phyloP scores from a whole-genome alignment of 2,797 vertebrate species.

The Lates japonicus region DNA sequence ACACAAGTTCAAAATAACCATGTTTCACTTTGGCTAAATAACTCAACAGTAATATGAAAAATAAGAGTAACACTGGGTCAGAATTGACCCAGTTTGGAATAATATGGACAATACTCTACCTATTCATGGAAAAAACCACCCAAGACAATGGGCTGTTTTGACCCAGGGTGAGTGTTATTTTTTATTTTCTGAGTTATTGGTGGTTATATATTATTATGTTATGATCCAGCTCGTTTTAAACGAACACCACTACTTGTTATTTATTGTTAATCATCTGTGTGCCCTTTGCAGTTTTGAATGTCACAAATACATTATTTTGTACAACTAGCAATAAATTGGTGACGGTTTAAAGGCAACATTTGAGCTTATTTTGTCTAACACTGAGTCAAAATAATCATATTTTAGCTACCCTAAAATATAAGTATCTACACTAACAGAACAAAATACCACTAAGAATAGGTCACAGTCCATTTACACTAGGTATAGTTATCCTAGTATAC shows the following conservation, averaged over 20 bases:
- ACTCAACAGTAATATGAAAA: background rate
- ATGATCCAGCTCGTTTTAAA: background rate
- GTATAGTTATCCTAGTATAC: background rate
- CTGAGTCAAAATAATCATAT: background rate
- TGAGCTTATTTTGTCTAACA: background rate
- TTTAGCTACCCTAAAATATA: background rate
- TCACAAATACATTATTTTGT: background rate
- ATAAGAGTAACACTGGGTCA: background rate
- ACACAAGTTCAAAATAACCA: background rate
- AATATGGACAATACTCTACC: background rate
- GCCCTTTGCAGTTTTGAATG: background rate
- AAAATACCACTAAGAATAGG: background rate
- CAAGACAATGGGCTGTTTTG: background rate
- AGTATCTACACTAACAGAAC: background rate
- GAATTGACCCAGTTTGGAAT: no score
- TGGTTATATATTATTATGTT: background rate
- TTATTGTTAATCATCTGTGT: background rate
- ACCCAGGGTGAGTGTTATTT: background rate
- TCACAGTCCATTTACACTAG: background rate
- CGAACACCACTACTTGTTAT: background rate
- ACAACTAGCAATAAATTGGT: background rate
- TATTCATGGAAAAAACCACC: background rate
- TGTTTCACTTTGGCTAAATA: background rate
- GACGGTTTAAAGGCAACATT: background rate
- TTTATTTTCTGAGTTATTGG: background rate